phyloP scores from a whole-genome alignment of 2,797 vertebrate species.

The Neosilurus hyrtlii region DNA sequence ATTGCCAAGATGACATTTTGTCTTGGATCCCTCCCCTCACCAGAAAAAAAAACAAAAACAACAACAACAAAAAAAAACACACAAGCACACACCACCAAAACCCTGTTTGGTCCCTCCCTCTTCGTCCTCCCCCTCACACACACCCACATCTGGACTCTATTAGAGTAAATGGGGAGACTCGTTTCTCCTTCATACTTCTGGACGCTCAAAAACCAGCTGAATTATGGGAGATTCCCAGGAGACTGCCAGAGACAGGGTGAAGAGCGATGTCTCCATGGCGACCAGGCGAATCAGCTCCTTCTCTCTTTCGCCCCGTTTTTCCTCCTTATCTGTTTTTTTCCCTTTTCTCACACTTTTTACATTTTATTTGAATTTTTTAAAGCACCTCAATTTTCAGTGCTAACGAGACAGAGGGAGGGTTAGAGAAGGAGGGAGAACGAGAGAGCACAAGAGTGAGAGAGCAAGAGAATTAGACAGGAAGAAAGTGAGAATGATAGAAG shows the following conservation, averaged over 20 bases:
- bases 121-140: not conserved
- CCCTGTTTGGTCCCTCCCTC: not conserved
- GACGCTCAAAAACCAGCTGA: slow-evolving; percentile 47
- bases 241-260: slow-evolving; percentile 40
- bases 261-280: slow-evolving; percentile 41
- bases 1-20: slow-evolving; percentile 49
- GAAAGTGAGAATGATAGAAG: slow-evolving; percentile 6
- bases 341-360: not conserved
- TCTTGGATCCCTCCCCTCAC: not conserved
- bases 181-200: slow-evolving; percentile 36
- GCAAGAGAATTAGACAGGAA: not conserved
- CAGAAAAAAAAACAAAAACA: too few relatives aligned
- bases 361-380: slow-evolving; percentile 32
- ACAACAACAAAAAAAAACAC: not conserved
- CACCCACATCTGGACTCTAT: slow-evolving; percentile 58
- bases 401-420: slow-evolving; percentile 12
- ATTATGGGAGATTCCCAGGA: slow-evolving; percentile 53
- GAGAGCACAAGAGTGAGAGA: not conserved
- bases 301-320: slow-evolving; percentile 2
- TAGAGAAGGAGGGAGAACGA: not conserved
- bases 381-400: slow-evolving; percentile 37
- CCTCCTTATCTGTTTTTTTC: slow-evolving; percentile 24
- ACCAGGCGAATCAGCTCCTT: slow-evolving; percentile 29
- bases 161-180: slow-evolving; percentile 40
- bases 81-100: not conserved